phyloP scores from a whole-genome alignment of 2,113 vertebrate species.

The Excalfactoria chinensis region DNA sequence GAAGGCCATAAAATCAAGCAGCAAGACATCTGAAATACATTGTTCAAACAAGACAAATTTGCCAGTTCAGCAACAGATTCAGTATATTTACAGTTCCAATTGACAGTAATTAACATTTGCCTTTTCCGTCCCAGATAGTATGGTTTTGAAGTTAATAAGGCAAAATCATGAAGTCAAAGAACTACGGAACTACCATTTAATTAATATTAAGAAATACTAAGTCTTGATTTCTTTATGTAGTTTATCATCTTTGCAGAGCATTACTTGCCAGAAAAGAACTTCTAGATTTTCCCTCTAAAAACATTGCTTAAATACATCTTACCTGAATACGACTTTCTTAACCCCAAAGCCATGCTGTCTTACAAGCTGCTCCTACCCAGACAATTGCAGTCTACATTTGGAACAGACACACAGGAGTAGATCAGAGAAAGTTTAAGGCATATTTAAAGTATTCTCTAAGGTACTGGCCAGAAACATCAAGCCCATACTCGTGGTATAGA shows the following conservation, averaged over 20 bases:
- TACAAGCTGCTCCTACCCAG: conserved; percentile 75
- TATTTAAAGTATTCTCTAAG: conserved; percentile 91
- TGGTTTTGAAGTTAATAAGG: not conserved
- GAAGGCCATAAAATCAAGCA: not conserved
- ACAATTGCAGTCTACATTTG: conserved; percentile 81
- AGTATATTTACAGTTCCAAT: not conserved
- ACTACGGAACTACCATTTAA: not conserved
- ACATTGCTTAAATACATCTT: conserved; percentile 78
- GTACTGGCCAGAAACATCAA: conserved; percentile 88
- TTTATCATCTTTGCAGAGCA: conserved; percentile 14
- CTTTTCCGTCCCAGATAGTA: not conserved
- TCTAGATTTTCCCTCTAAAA: conserved; percentile 17
- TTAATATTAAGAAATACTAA: not conserved
- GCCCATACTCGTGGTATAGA: conserved; percentile 90
- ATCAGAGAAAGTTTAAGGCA: conserved; percentile 93
- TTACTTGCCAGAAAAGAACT: conserved; percentile 6
- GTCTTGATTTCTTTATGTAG: not conserved
- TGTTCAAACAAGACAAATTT: not conserved
- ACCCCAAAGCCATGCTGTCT: conserved; percentile 90
- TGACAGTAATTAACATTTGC: not conserved
- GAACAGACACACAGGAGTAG: conserved; percentile 73
- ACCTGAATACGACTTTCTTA: conserved; percentile 96
- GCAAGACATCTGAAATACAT: not conserved
- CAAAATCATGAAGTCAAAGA: not conserved
- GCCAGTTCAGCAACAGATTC: not conserved